A percentile compares a stretch with the other conserved stretches of the same genome.
Conservation (phyloP, 2,797 vertebrate genomes). For the Artibeus jamaicensis region DNA sequence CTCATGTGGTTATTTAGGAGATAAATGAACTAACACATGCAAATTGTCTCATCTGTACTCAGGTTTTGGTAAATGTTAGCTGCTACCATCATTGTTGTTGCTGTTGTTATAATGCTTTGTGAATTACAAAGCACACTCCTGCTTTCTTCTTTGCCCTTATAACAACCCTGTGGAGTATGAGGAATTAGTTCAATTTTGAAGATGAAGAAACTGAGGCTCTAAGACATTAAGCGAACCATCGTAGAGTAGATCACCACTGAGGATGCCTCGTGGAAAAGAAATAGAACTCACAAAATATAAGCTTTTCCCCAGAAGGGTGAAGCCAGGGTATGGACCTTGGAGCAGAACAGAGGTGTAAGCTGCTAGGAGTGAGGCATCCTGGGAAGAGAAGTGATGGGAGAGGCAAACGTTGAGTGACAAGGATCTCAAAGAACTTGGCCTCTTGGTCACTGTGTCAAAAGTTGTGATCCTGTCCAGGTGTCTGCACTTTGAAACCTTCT, state of each 20-base stretch:
- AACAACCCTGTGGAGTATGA: background rate
- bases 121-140: background rate
- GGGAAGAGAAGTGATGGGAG: background rate
- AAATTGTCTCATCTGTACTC: background rate
- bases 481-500: background rate
- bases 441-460: background rate
- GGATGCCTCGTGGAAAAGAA: background rate
- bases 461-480: background rate
- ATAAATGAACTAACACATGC: background rate
- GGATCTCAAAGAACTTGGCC: background rate
- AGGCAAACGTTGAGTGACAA: background rate
- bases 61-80: background rate
- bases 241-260: background rate
- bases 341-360: background rate
- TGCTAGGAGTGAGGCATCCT: too few relatives aligned
- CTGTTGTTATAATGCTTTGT: background rate
- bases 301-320: background rate
- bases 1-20: background rate
- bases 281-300: background rate
- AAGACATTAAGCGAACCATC: background rate
- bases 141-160: background rate
- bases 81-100: background rate
- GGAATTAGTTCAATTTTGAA: background rate
- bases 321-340: rapidly evolving
- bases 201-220: background rate